Base-by-base conservation (phyloP, 2,797 vertebrate species). In the Parambassis ranga region DNA sequence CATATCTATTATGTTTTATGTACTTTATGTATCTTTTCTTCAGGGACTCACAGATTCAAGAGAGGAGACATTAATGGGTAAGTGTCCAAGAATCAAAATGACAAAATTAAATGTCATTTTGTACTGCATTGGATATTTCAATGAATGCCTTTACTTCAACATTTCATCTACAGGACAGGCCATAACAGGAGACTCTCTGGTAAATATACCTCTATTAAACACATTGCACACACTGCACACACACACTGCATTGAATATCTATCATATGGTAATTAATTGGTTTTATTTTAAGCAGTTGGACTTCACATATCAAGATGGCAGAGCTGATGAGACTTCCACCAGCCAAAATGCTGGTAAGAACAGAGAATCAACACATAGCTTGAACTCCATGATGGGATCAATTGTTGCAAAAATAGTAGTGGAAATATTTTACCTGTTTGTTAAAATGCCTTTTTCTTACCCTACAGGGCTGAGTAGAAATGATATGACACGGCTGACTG, bases 51-150 rank as follows among this genome's bases (percentile, higher is more conserved):
- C 31, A 5, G 64, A 79, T 38, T 20, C 57, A 20, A 51, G 23
- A 6, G 70, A 84, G 0, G 61, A 65, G 9, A 75, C 83, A 1
- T 2, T 66, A 3, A 47, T 14, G 49, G 53, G 90, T 90, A 66
- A 47, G 61, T 31, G 7, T 62, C 13, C 10, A 24, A 11, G 15
- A 36, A 42, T 3, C 1, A 4, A n/a, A 23, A 43, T 4, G 3
- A 5, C 4, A 38, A 41, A 14, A 16, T 13, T 13, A 56, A 4
- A 13, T 3, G n/a, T 26, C n/a, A n/a, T 4, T 52, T 20, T 36
- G 9, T 58, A n/a, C 10, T 31, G n/a, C n/a, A 9, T 1, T 22
- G 2, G 37, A 5, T 32, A 4, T 61, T 26, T 24, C 1, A 48
- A 66, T 7, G 37, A 4, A 32, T 39, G 5, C 9, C 13, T 6